Evolutionary conservation across 2,797 vertebrate species (phyloP), one percentile per base, ranked within the genome.

Genomic region (Lacerta viridis): DNA sequence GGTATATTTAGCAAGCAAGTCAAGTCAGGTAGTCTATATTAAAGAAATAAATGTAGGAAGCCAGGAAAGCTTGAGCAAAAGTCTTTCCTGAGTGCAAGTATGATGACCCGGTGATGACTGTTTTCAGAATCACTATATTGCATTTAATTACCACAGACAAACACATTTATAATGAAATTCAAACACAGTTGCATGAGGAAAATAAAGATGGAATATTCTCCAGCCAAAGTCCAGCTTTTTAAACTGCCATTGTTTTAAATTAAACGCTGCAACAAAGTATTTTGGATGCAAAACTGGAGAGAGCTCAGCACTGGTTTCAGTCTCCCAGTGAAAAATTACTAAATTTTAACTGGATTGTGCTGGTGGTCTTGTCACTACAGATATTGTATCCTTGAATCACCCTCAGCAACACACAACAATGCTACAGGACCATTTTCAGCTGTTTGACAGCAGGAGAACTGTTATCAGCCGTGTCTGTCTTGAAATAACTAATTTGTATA

Each of bases 371-470:
- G 59, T 29, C 80, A 11, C 9, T 72, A 85, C 61, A 79, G 86
- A 76, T 81, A 39, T 39, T 41, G 10, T 27, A 29, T 5, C 20
- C 25, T 0, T 81, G 18, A 74, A 15, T 74, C 11, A 46, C 20
- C 66, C 50, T 82, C 66, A 10, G 20, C 15, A 82, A 76, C 29
- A 7, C 76, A 88, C 27, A 87, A 25, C 46, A 77, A 93, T 92
- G 88, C 50, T 80, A 83, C 36, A 85, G 75, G 90, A 72, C 88
- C 83, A 36, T 74, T 33, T 66, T 88, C 0, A 0, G 20, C 64
- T 84, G 83, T 94, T 93, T 94, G 90, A 93, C 91, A 86, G 90
- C 83, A 90, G 94, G 90, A 83, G 92, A 75, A 91, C 87, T 72
- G 61, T 39, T 80, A 86, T 89, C 88, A 93, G 50, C 80, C 18